These are phyloP conservation scores for Drosophila hamatofila DNA, from an alignment of 2,888 invertebrate genomes.

Conservation along the genomic window DNA sequence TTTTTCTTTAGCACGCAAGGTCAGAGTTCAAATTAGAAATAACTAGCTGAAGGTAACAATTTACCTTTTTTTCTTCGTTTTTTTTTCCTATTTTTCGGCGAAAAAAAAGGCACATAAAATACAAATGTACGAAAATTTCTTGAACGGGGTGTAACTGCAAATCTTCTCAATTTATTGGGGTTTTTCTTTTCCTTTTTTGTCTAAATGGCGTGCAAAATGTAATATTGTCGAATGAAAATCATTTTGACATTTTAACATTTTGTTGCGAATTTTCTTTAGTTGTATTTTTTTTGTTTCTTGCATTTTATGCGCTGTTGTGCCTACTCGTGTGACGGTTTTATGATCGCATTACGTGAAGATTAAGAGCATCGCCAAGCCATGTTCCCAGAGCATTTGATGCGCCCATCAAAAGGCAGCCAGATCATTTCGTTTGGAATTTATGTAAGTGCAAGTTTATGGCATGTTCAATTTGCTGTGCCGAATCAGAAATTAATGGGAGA, in stretches of 20 bases:
- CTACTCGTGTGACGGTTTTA: conserved; percentile 65
- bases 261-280: conserved; percentile 29
- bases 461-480: conserved; percentile 33
- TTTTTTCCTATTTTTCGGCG: conserved; percentile 13
- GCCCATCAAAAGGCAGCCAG: conserved; percentile 33
- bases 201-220: conserved; percentile 75
- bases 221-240: conserved; percentile 55
- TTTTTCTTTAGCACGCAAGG: conserved; percentile 62
- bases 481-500: conserved; percentile 22
- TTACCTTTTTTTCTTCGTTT: conserved; percentile 1
- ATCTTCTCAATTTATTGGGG: conserved; percentile 32
- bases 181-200: not conserved
- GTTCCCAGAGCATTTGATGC: conserved; percentile 57
- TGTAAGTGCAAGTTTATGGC: conserved; percentile 42
- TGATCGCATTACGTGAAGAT: conserved; percentile 63
- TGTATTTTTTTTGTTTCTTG: conserved; percentile 28
- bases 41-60: conserved; percentile 36
- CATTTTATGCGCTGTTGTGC: conserved; percentile 68
- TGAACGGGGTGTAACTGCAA: conserved; percentile 67
- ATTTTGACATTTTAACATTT: conserved; percentile 63
- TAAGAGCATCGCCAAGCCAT: conserved; percentile 26
- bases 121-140: conserved; percentile 51
- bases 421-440: conserved; percentile 52
- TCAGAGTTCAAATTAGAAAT: conserved; percentile 61
- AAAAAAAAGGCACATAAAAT: conserved; percentile 43